A percentile compares a stretch with the other conserved stretches of the same genome.
Conservation (phyloP, 1,140 invertebrate species). For the Stegodyphus mimosarum region DNA sequence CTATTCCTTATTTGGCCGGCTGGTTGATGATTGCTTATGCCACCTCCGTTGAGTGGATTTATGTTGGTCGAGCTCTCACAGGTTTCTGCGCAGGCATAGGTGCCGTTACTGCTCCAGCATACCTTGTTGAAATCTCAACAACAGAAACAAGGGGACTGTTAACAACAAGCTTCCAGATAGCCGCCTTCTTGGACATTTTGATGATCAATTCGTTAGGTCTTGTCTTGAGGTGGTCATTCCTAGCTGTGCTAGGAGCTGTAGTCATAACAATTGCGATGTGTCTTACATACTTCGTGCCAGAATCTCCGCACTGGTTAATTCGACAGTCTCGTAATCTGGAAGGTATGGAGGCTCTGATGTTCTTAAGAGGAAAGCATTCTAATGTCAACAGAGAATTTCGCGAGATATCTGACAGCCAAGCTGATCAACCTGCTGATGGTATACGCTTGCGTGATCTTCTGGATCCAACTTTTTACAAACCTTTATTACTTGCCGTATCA, state of each 20-base stretch:
- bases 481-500: constrained; percentile 78
- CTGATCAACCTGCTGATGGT: neutral
- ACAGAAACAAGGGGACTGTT: constrained; percentile 83
- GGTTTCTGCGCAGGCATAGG: constrained; percentile 75
- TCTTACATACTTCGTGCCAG: constrained; percentile 75
- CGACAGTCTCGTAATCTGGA: constrained; percentile 80
- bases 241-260: constrained; percentile 76
- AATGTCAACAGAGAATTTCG: constrained; percentile 7
- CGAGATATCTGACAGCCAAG: constrained; percentile 5
- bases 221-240: constrained; percentile 75
- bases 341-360: constrained; percentile 69
- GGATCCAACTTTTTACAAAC: constrained; percentile 26
- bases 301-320: constrained; percentile 84
- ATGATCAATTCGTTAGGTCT: constrained; percentile 81
- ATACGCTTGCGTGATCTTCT: neutral
- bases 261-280: constrained; percentile 74
- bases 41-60: constrained; percentile 71
- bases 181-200: constrained; percentile 80
- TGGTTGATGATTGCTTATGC: constrained; percentile 81
- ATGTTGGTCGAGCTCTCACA: constrained; percentile 75
- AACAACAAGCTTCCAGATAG: constrained; percentile 83
- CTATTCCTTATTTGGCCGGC: constrained; percentile 79
- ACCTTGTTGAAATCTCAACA: constrained; percentile 89
- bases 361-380: constrained; percentile 23
- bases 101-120: constrained; percentile 77